Conservation (phyloP, 2,888 invertebrate species). For the Nephrotoma appendiculata region DNA sequence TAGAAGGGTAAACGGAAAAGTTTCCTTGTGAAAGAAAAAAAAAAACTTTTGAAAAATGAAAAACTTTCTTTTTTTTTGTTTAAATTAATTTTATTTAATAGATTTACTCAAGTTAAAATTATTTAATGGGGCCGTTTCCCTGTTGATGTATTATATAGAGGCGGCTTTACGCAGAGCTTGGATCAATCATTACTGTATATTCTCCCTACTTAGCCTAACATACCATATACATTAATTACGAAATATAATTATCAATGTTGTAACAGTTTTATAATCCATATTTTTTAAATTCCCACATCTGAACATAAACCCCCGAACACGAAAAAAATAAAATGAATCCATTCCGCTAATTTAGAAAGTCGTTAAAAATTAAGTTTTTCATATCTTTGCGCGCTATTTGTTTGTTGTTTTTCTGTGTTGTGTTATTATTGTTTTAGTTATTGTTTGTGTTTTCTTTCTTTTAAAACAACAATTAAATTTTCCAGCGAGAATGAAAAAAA, state of each 20-base stretch:
- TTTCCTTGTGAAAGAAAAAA: neutral
- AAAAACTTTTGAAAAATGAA: neutral
- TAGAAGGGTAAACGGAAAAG: neutral
- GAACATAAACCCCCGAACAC: neutral
- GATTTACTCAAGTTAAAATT: neutral
- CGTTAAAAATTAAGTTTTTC: neutral
- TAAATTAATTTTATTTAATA: neutral
- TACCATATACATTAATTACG: neutral
- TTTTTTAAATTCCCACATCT: neutral
- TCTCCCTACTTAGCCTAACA: neutral
- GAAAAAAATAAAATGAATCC: neutral
- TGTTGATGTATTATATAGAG: too few relatives aligned
- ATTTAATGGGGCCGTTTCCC: neutral
- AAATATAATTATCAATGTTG: slow-evolving; percentile 4
- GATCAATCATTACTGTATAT: too few relatives aligned
- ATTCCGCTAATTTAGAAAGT: neutral
- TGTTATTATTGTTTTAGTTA: neutral
- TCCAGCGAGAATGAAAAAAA: neutral
- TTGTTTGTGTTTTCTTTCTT: neutral
- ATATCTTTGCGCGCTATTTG: neutral
- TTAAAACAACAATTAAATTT: neutral
- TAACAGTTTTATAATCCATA: slow-evolving; percentile 1
- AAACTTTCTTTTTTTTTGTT: neutral
- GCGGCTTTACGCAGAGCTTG: too few relatives aligned
- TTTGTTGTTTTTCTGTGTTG: neutral